Evolutionary conservation across 2,797 vertebrate species (phyloP).

Genomic region (Protosalanx chinensis): DNA sequence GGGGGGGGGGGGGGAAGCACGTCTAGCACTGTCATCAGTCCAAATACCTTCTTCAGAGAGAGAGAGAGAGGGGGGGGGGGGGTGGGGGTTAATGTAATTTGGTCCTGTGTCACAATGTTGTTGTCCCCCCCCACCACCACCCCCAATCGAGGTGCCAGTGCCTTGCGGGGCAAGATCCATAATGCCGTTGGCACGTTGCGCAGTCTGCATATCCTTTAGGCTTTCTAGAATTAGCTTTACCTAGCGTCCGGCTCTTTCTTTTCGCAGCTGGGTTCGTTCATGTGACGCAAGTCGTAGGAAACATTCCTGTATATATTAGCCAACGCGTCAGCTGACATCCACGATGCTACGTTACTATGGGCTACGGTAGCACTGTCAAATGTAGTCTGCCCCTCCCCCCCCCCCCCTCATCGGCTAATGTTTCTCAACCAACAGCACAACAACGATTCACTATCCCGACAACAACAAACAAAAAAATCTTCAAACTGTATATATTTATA

Average conservation of each 20-base stretch:
- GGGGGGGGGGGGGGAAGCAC: not conserved
- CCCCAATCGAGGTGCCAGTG: conserved; percentile 44
- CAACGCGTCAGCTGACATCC: conserved; percentile 72
- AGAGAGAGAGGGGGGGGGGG: too few species aligned
- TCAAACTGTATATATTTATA: conserved; percentile 72
- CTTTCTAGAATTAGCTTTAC: conserved; percentile 2
- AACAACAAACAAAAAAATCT: conserved; percentile 47
- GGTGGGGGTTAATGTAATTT: not conserved
- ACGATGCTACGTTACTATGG: conserved; percentile 44
- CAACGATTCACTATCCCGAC: conserved; percentile 77
- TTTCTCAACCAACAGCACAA: conserved; percentile 83
- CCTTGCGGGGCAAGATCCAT: conserved; percentile 53
- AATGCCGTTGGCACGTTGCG: conserved; percentile 45
- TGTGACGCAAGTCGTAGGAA: conserved; percentile 68
- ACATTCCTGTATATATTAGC: conserved; percentile 81
- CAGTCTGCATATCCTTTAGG: conserved; percentile 25
- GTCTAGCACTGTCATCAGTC: not conserved
- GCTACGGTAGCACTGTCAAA: conserved; percentile 49
- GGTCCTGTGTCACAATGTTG: conserved; percentile 32
- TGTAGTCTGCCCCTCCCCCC: conserved; percentile 72
- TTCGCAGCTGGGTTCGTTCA: conserved; percentile 33
- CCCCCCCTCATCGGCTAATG: conserved; percentile 65
- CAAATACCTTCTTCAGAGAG: not conserved
- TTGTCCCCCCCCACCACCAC: not conserved
- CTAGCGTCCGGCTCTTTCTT: conserved; percentile 60